phyloP scores from a whole-genome alignment of 2,113 vertebrate species.

The Eulacestoma nigropectus region DNA sequence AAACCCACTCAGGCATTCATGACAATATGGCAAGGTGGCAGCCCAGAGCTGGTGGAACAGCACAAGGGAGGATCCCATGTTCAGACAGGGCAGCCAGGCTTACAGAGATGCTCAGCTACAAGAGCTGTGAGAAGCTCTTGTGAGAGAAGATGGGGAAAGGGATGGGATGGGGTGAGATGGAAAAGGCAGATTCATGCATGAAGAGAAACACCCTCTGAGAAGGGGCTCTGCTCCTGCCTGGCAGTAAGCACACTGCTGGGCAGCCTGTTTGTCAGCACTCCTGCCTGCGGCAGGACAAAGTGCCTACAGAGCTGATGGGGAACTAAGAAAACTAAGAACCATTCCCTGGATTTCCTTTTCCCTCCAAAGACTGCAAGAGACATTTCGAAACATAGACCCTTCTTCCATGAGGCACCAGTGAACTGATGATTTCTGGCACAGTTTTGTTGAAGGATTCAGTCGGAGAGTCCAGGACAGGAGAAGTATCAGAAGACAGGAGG shows the following conservation, averaged over 20 bases:
- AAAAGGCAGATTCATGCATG: neutral
- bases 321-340: neutral
- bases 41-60: neutral
- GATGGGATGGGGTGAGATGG: neutral
- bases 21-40: neutral
- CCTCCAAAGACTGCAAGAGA: neutral
- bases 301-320: neutral
- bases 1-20: neutral
- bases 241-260: neutral
- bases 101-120: accelerated
- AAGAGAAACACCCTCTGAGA: neutral
- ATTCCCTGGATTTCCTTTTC: neutral
- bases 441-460: neutral
- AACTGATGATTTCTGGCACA: neutral
- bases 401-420: neutral
- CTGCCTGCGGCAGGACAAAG: neutral
- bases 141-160: neutral
- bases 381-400: neutral
- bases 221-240: neutral
- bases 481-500: neutral
- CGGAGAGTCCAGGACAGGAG: neutral
- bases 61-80: neutral
- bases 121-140: neutral
- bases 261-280: neutral
- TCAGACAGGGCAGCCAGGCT: neutral